Evolutionary conservation across 2,113 vertebrate species (phyloP).

Genomic region (Speoplatyrhinus poulsoni): DNA sequence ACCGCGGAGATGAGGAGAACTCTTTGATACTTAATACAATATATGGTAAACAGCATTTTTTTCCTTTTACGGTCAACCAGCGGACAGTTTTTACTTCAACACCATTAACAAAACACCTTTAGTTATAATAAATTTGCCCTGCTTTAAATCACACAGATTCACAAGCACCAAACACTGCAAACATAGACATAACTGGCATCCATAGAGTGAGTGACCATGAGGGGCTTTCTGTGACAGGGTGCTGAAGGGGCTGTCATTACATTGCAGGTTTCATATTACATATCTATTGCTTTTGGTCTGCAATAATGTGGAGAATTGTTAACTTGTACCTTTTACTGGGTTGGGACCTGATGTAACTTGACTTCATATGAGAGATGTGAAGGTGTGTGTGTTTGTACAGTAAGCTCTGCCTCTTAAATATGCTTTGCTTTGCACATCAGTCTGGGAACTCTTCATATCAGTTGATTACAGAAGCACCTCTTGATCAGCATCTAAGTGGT

Average conservation of each 20-base stretch:
- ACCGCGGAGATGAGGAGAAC: too few relatives aligned
- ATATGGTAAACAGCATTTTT: too few relatives aligned
- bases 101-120: neutral
- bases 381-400: too few relatives aligned
- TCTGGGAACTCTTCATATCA: too few relatives aligned
- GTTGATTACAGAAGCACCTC: too few relatives aligned
- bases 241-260: neutral
- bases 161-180: neutral
- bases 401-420: too few relatives aligned
- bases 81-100: neutral
- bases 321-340: conserved; percentile 1
- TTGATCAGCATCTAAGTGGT: too few relatives aligned
- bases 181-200: neutral
- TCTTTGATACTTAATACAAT: too few relatives aligned
- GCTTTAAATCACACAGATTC: neutral
- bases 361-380: too few relatives aligned
- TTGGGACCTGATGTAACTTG: too few relatives aligned
- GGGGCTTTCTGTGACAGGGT: neutral
- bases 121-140: neutral
- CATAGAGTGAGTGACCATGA: neutral
- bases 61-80: too few relatives aligned
- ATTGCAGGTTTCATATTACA: neutral
- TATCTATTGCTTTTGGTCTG: neutral
- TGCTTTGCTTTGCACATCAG: too few relatives aligned
- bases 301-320: neutral